Evolutionary conservation across 2,113 vertebrate species (phyloP), one percentile per base, ranked within the genome.

Genomic region (Podarcis raffonei): DNA sequence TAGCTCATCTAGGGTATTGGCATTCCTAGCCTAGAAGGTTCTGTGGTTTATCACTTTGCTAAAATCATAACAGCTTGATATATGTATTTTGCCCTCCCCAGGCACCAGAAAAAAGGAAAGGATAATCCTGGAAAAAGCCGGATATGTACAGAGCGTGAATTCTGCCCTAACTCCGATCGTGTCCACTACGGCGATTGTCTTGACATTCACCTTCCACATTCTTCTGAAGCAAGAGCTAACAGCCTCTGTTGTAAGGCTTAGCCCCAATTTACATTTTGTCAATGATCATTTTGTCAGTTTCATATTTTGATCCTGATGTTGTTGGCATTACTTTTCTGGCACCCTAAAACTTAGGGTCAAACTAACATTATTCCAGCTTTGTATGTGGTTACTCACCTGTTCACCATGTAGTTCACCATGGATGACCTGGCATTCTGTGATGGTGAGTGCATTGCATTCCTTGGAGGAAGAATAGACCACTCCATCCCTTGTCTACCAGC

Each of bases 201-300:
- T 97, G 69, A 97, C 97, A 0, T 98, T 98, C 87, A 83, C 97
- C 48, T 89, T 96, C 30, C 98, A 98, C 92, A 97, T 97, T 13
- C 35, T 95, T 15, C 39, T 98, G 91, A 84, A 94, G 13, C 89
- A 86, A 4, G 75, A 92, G 6, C 95, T 98, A 82, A 95, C 90
- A 0, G 90, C 96, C 13, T 89, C 97, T 1, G 94, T 95, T 37
- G 98, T 98, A 95, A 97, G 97, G 82, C 2, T 20, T 48, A 25
- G 5, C 42, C 20, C 16, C 42, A 9, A 13, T 35, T 57, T 13
- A 42, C 20, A 3, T 2, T 22, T 9, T 6, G 2, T 16, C 22
- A 23, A 77, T 42, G 20, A 78, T 48, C 20, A 5, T 18, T 27
- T 37, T 37, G 23, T 39, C 69, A 23, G 25, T 59, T 27, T 13